Base-by-base conservation (phyloP, 1,140 invertebrate species). In the Drosophila kanapiae region DNA sequence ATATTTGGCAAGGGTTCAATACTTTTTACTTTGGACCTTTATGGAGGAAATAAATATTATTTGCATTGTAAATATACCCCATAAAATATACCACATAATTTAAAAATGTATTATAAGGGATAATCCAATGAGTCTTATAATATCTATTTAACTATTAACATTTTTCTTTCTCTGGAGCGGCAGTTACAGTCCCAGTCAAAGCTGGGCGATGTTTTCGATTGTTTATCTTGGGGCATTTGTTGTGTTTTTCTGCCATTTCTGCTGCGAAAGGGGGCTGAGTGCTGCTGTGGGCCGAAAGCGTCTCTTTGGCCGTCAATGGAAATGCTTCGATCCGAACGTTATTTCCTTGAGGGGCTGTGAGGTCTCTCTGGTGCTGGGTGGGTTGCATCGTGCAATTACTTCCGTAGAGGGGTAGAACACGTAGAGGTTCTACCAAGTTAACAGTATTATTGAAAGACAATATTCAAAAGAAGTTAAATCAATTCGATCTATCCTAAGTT, bases 191-290 rank as follows among this genome's bases (percentile, higher is more conserved):
- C 9, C 3, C 54, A 18, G 31, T 37, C 33, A 33, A 61, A 45
- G 38, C 67, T 65, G 64, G 64, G 75, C 65, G 64, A 69, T 69
- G 47, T 64, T 74, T 63, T 72, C 64, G 74, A 77, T 63, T 84
- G 82, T 85, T 85, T 85, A 85, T 85, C 82, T 81, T 71, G 51
- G 38, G 42, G 48, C 56, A 80, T 71, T 68, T 58, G 61, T 37
- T 53, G 45, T 48, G 56, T 38, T 64, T 67, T 81, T 54, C 33
- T 29, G 58, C 68, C 65, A 60, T 71, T 75, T 48, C 43, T 48
- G 64, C 57, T 61, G 18, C 43, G 16, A 51, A 65, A 67, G 60
- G 60, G 77, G 77, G 69, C 65, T 78, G 77, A 18, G 18, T 47
- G 43, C 35, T 43, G 56, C 57, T 71, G 79, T 78, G 61, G 71